A percentile compares a stretch with the other conserved stretches of the same genome.
These are phyloP conservation scores for Caenorhabditis doughertyi DNA, from an alignment of 2,888 invertebrate genomes.

Conservation along the genomic window DNA sequence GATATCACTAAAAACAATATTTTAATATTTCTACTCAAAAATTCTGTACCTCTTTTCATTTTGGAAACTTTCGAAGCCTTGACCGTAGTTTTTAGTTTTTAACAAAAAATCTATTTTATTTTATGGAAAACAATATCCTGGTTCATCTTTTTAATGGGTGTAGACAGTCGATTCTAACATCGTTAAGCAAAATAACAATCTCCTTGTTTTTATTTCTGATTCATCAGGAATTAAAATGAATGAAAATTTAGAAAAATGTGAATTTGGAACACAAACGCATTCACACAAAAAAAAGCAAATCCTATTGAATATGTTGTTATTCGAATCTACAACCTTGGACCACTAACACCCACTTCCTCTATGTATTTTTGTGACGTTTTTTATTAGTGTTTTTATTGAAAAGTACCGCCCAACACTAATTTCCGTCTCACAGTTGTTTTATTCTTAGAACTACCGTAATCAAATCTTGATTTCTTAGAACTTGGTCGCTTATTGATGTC, in stretches of 20 bases:
- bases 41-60: no score
- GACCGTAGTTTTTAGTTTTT: no score
- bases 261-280: conserved; percentile 9
- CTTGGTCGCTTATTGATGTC: background rate
- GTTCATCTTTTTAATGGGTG: no score
- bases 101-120: no score
- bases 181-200: no score
- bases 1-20: no score
- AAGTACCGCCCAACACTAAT: conserved; percentile 10
- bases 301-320: conserved; percentile 36
- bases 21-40: no score
- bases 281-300: conserved; percentile 14
- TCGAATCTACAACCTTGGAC: conserved; percentile 24
- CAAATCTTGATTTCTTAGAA: conserved; percentile 7
- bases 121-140: no score
- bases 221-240: conserved; percentile 6
- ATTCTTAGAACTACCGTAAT: conserved; percentile 12
- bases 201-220: conserved; percentile 1
- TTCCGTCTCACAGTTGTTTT: conserved; percentile 1
- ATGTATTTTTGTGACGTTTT: conserved; percentile 37
- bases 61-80: no score
- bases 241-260: conserved; percentile 1
- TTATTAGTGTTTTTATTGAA: conserved; percentile 16
- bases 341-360: conserved; percentile 16
- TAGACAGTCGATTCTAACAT: no score